Evolutionary conservation across 1,140 invertebrate species (phyloP), one percentile per base, ranked within the genome.

Genomic region (Euura saliciscinereae): DNA sequence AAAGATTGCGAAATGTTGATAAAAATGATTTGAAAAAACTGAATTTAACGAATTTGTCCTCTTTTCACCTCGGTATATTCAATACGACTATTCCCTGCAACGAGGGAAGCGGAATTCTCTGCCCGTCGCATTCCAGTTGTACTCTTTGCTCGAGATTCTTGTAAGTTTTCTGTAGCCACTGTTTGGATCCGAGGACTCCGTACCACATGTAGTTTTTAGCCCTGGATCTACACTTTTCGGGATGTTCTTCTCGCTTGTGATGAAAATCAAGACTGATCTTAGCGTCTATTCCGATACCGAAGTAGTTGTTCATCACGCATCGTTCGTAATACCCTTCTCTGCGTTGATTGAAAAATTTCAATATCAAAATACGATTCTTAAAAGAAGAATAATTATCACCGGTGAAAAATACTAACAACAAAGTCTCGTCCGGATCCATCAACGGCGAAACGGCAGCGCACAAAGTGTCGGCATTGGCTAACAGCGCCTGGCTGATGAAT

Each of bases 231-330:
- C 97, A 99, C 84, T 99, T 99, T 83, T 99, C 97, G 2, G 98
- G 98, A 88, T 99, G 97, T 84, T 99, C 97, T 84, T 99, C 98
- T 44, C 98, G 89, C 85, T 98, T 98, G 80, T 98, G 96, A 87
- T 99, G 98, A 85, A 99, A 99, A 82, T 99, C 97, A 7, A 99
- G 86, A 7, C 97, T 97, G 44, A 99, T 99, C 87, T 99, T 99
- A 1, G 98, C 98, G 89, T 99, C 98, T 67, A 99, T 96, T 10
- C 98, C 98, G 83, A 99, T 99, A 1, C 98, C 98, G 87, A 99
- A 99, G 85, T 99, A 99, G 85, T 99, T 99, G 84, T 99, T 99
- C 98, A 99, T 99, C 1, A 99, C 97, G 76, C 96, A 97, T 76
- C 94, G 93, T 86, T 99, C 98, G 77, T 94, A 94, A 85, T 97